These are phyloP conservation scores for Polypterus senegalus DNA, from an alignment of 2,113 vertebrate species.

Conservation along the genomic window DNA sequence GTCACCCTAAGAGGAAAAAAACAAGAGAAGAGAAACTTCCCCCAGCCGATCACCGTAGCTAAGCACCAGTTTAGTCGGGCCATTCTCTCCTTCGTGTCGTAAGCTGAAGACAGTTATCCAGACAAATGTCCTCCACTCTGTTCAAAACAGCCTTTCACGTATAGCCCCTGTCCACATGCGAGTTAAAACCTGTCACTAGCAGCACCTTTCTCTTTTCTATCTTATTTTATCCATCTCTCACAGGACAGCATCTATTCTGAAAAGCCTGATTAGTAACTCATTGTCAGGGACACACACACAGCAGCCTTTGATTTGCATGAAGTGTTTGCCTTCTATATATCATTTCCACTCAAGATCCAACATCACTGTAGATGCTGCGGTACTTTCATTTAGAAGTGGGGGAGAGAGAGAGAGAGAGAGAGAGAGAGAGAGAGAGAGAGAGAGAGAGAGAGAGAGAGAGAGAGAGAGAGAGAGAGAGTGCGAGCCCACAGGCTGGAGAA, in stretches of 20 bases:
- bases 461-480: background rate
- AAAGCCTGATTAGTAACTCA: background rate
- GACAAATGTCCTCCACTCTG: background rate
- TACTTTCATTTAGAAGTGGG: conserved; percentile 27
- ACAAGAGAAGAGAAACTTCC: conserved; percentile 61
- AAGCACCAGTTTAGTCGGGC: conserved; percentile 63
- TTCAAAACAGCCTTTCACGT: conserved; percentile 4
- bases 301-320: background rate
- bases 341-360: conserved; percentile 20
- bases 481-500: too few relatives aligned
- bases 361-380: conserved; percentile 36
- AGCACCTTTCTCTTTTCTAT: background rate
- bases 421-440: background rate
- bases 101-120: conserved; percentile 3
- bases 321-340: conserved; percentile 3
- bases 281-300: conserved; percentile 2
- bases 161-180: conserved; percentile 9
- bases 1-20: conserved; percentile 50
- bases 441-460: conserved; percentile 12
- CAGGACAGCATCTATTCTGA: background rate
- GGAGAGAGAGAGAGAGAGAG: conserved; percentile 13
- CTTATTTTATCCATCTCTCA: too few relatives aligned
- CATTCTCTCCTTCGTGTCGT: conserved; percentile 44
- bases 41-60: conserved; percentile 56
- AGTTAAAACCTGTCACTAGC: conserved; percentile 13